A percentile compares a stretch with the other conserved stretches of the same genome.
phyloP scores from a whole-genome alignment of 92 coral and sea anemone genomes.

The Porites divaricata region DNA sequence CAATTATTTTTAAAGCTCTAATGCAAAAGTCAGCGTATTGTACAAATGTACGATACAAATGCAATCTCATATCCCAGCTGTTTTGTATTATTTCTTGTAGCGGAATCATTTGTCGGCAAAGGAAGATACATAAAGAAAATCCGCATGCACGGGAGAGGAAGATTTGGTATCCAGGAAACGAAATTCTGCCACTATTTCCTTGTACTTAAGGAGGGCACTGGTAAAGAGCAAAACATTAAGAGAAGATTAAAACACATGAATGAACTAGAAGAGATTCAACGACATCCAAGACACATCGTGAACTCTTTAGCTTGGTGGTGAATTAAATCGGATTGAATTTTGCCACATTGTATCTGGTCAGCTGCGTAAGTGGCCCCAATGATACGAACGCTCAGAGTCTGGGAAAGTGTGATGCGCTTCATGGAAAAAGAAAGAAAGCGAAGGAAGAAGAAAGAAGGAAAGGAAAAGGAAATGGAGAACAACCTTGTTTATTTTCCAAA shows the following conservation, averaged over 20 bases:
- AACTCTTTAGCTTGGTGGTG: conserved; percentile 93
- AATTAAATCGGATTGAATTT: background rate
- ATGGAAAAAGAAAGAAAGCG: too few species aligned
- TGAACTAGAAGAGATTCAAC: conserved; percentile 74
- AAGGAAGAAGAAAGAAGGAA: too few species aligned
- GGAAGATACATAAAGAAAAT: conserved; percentile 86
- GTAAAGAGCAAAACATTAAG: conserved; percentile 70
- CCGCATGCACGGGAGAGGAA: conserved; percentile 88
- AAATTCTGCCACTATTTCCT: conserved; percentile 90
- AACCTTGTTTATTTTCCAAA: too few species aligned
- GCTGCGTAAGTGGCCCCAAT: too few species aligned
- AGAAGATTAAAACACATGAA: conserved; percentile 80
- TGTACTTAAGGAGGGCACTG: conserved; percentile 88
- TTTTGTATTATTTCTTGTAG: conserved; percentile 39
- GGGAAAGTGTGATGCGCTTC: too few species aligned
- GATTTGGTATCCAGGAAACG: conserved; percentile 79
- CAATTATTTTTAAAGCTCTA: too few species aligned
- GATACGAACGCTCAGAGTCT: too few species aligned
- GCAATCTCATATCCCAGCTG: background rate
- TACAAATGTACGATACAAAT: background rate
- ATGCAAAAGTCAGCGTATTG: background rate
- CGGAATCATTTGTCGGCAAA: conserved; percentile 92
- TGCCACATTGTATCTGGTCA: too few species aligned
- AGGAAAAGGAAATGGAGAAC: too few species aligned
- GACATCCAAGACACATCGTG: conserved; percentile 78